These are phyloP conservation scores for Agonum fuliginosum DNA, from an alignment of 2,888 invertebrate genomes.

Conservation along the genomic window DNA sequence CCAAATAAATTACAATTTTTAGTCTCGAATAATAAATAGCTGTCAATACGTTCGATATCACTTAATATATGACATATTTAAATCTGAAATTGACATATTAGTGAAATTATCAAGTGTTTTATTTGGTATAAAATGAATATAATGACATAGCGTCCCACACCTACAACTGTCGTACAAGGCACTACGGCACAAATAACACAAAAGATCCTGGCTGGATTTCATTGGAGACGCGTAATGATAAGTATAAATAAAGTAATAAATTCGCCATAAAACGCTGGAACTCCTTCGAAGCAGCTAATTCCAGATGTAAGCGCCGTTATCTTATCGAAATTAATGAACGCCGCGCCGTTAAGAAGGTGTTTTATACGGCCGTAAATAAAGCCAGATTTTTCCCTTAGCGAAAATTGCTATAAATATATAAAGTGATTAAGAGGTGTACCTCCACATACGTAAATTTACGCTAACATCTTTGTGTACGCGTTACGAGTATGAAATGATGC, in stretches of 20 bases:
- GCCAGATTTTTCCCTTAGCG: conserved; percentile 26
- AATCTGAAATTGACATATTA: conserved; percentile 51
- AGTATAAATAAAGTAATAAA: conserved; percentile 59
- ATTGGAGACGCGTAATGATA: conserved; percentile 57
- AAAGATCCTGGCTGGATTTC: conserved; percentile 49
- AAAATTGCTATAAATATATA: conserved; percentile 53
- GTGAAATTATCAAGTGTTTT: conserved; percentile 42
- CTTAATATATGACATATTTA: conserved; percentile 44
- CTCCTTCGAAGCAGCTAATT: conserved; percentile 52
- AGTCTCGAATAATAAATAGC: conserved; percentile 12
- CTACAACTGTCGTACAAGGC: conserved; percentile 51
- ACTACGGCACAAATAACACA: conserved; percentile 55
- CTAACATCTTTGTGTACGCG: conserved; percentile 45
- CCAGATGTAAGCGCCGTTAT: conserved; percentile 57
- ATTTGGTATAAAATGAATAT: conserved; percentile 55
- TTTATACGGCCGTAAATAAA: conserved; percentile 49
- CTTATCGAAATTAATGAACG: conserved; percentile 59
- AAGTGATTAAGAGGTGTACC: conserved; percentile 41
- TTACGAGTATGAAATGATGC: conserved; percentile 13
- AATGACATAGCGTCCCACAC: conserved; percentile 55
- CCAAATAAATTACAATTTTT: neutral
- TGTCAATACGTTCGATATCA: conserved; percentile 6
- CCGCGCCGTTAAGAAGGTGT: conserved; percentile 53
- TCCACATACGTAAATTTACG: conserved; percentile 45
- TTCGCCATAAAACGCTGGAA: conserved; percentile 56